These are phyloP conservation scores for Mallateleia sp. DNA, from an alignment of 2,888 invertebrate species.

Conservation along the genomic window DNA sequence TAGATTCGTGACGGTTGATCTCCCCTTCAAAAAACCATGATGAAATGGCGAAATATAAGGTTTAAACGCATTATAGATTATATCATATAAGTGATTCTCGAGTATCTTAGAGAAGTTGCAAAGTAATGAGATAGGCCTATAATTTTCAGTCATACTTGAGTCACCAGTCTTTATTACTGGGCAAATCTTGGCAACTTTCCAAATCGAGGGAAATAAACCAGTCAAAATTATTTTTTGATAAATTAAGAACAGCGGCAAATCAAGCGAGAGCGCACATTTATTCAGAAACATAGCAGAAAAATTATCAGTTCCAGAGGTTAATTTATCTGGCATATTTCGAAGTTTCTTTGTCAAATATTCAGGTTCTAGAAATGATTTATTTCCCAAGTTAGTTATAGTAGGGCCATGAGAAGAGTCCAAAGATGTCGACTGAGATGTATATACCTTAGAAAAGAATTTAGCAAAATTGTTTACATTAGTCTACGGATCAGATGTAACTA, in stretches of 20 bases:
- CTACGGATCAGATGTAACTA: not conserved
- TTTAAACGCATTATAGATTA: not conserved
- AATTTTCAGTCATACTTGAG: not conserved
- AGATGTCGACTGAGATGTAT: no score
- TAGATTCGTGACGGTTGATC: not conserved
- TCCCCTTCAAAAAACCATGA: not conserved
- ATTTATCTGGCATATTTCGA: not conserved
- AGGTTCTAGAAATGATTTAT: not conserved
- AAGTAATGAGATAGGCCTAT: constrained; percentile 6
- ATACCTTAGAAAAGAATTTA: not conserved
- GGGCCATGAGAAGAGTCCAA: not conserved
- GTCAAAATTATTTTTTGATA: not conserved
- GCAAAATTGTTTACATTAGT: not conserved
- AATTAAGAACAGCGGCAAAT: not conserved
- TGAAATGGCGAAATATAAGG: not conserved
- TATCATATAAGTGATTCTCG: not conserved
- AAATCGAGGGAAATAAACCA: not conserved
- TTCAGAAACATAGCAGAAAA: not conserved
- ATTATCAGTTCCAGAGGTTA: not conserved
- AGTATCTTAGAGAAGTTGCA: constrained; percentile 4
- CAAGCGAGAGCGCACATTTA: not conserved
- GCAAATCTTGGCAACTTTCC: constrained; percentile 6
- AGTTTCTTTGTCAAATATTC: not conserved
- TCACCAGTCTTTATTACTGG: constrained; percentile 6
- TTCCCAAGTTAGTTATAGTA: not conserved